Base-by-base conservation (phyloP, 2,797 vertebrate species). In the Poeciliopsis presidionis region DNA sequence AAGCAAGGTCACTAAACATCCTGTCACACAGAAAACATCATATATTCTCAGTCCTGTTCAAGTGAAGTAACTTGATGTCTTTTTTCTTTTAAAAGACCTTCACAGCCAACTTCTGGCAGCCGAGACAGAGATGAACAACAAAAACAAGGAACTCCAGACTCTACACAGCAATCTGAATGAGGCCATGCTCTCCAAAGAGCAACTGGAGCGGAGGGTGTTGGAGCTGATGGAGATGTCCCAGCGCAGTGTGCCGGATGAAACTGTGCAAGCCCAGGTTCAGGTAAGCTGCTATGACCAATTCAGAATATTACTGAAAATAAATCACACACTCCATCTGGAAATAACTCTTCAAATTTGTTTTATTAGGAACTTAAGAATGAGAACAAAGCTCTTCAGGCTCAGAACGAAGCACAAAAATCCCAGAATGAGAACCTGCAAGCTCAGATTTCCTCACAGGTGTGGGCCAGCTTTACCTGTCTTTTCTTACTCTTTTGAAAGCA, bases 111-210 rank as follows among this genome's bases (percentile, higher is more conserved):
- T 98, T 91, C 92, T 98, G 86, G 90, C 95, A 57, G 95, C 95
- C 84, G 98, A 99, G 91, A 94, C 94, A 0, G 96, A 96, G 87
- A 92, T 96, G 86, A 94, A 90, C 88, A 95, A 84, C 86, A 96
- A 96, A 86, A 96, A 93, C 85, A 97, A 95, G 91, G 98, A 99
- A 95, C 94, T 99, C 86, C 97, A 99, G 96, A 97, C 92, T 73
- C 95, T 99, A 8, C 98, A 97, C 94, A 96, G 95, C 95, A 98
- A 95, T 89, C 95, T 99, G 86, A 97, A 96, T 2, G 98, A 99
- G 85, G 96, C 96, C 28, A 95, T 97, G 85, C 95, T 99, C 72
- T 96, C 97, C 59, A 99, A 99, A 81, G 98, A 99, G 80, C 96
- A 97, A 84, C 91, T 99, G 92, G 98, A 99, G 84, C 97, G 98